Evolutionary conservation across 2,797 vertebrate species (phyloP), one percentile per base, ranked within the genome.

Genomic region (Sciaenops ocellatus): DNA sequence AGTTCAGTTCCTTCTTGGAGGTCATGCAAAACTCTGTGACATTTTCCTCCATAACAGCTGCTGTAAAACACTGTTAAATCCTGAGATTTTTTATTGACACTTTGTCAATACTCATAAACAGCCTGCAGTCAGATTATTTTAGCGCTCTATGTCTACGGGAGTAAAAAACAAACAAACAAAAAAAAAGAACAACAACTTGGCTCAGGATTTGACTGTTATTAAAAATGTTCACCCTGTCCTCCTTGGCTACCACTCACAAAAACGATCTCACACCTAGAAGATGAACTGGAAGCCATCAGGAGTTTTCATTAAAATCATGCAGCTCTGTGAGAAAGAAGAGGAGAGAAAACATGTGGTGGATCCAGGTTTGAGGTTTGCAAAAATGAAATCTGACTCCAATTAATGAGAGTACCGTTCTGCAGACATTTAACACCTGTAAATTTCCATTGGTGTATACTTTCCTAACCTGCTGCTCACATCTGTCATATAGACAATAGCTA

Each of bases 351-450:
- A 62, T 61, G 61, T 51, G 6, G 20, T 6, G 7, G 41, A 57
- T 86, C 66, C 78, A 85, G 82, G 86, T 91, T 80, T 78, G 69
- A 67, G 60, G 50, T 83, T 76, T 69, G 76, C 55, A 65, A 74
- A 87, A 85, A 84, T 34, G 60, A 77, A 87, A 78, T 54, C 72
- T 26, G 65, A 72, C 78, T 86, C 79, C 85, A 93, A 87, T 87
- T 83, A 93, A 86, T 79, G 64, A 74, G 77, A 86, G 79, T 63
- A 61, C 66, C 82, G 79, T 80, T 74, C 73, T 83, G 81, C 76
- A 78, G 73, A 82, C 65, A 69, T 90, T 89, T 84, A 87, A 91
- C 87, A 90, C 84, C 78, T 82, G 76, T 66, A 85, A 24, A 84
- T 89, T 85, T 80, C 78, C 75, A 84, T 82, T 44, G 30, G 64